These are phyloP conservation scores for Campoletis raptor DNA, from an alignment of 2,888 invertebrate species.

Conservation along the genomic window DNA sequence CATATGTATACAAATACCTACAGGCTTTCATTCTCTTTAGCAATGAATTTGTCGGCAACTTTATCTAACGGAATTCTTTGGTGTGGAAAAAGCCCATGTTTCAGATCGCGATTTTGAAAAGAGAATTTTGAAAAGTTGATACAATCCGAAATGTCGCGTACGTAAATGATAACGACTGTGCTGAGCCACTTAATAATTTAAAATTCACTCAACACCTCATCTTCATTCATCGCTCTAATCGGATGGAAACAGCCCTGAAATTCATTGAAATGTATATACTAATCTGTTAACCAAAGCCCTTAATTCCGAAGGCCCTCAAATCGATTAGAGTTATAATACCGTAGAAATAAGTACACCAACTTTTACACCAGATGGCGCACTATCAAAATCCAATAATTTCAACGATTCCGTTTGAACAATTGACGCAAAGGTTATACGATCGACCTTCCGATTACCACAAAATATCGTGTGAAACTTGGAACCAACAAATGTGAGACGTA, in stretches of 20 bases:
- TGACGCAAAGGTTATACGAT: background rate
- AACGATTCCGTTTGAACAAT: background rate
- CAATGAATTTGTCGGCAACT: slow-evolving; percentile 14
- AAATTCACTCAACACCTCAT: background rate
- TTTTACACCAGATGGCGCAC: background rate
- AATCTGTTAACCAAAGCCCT: background rate
- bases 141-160: background rate
- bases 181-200: background rate
- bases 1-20: background rate
- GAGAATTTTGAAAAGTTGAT: background rate
- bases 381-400: background rate
- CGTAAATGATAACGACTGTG: background rate
- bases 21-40: background rate
- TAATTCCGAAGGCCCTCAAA: background rate
- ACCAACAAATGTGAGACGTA: background rate
- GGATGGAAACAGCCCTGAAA: background rate
- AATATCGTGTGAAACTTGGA: background rate
- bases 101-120: background rate
- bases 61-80: background rate
- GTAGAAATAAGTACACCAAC: background rate
- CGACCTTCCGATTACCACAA: background rate
- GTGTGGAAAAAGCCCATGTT: background rate
- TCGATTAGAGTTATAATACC: background rate
- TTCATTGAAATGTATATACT: background rate
- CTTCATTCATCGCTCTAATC: background rate